These are phyloP conservation scores for Chionoecetes opilio DNA, from an alignment of 1,140 invertebrate genomes.

Conservation along the genomic window DNA sequence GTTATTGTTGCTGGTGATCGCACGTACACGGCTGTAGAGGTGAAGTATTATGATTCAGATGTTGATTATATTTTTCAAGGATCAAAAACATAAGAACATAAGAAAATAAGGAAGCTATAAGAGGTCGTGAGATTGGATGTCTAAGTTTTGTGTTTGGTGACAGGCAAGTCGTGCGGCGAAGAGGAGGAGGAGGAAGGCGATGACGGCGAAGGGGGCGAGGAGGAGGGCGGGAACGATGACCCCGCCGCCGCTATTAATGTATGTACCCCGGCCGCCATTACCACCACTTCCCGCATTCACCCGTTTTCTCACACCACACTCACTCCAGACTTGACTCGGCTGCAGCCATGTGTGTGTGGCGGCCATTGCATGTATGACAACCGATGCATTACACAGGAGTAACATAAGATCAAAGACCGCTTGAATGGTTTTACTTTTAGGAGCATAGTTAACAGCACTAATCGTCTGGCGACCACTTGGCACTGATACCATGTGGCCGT, in stretches of 20 bases:
- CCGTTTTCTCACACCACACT: background rate
- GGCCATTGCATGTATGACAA: too few relatives aligned
- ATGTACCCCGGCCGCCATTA: slow-evolving; percentile 36
- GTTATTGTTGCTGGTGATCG: too few relatives aligned
- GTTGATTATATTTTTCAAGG: too few relatives aligned
- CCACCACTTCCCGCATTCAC: background rate
- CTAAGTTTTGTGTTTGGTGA: background rate
- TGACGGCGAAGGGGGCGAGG: slow-evolving; percentile 58
- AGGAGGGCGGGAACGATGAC: slow-evolving; percentile 66
- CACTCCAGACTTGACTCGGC: background rate
- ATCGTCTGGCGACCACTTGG: background rate
- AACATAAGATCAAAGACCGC: too few relatives aligned
- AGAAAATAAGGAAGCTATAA: too few relatives aligned
- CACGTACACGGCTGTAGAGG: too few relatives aligned
- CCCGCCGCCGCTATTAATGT: slow-evolving; percentile 70
- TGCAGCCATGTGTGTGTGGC: too few relatives aligned
- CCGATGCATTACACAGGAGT: too few relatives aligned
- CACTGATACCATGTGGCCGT: background rate
- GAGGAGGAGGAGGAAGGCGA: slow-evolving; percentile 71
- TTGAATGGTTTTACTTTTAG: too few relatives aligned
- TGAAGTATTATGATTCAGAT: too few relatives aligned
- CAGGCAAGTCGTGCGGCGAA: slow-evolving; percentile 71
- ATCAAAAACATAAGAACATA: too few relatives aligned
- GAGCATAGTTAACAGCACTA: background rate
- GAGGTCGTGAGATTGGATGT: too few relatives aligned